Percentiles rank a stretch among this genome's conserved stretches.
These are phyloP conservation scores for Galerucella calmariensis DNA, from an alignment of 2,888 invertebrate genomes.

Conservation along the genomic window DNA sequence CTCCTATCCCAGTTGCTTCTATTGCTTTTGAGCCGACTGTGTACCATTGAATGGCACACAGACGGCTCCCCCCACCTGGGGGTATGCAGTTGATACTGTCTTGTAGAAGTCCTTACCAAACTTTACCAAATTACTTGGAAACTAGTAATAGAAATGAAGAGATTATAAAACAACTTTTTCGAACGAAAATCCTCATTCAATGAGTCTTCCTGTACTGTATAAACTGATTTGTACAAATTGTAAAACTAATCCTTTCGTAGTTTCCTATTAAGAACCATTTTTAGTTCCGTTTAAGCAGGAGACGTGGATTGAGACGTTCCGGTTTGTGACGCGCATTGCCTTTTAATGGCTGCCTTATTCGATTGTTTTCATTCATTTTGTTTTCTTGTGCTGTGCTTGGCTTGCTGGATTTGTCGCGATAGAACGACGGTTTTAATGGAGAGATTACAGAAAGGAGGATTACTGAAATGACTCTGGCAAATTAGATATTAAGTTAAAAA, in stretches of 20 bases:
- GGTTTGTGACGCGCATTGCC: constrained; percentile 26
- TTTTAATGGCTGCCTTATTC: constrained; percentile 30
- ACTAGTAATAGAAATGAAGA: neutral
- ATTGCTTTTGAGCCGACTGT: no score
- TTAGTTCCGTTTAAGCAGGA: constrained; percentile 20
- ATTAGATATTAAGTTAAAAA: constrained; percentile 18
- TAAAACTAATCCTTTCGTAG: constrained; percentile 10
- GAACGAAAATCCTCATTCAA: neutral
- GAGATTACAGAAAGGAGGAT: constrained; percentile 23
- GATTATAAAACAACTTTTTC: neutral
- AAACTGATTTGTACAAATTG: constrained; percentile 10
- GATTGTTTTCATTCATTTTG: constrained; percentile 28
- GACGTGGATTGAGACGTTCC: constrained; percentile 24
- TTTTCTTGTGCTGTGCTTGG: constrained; percentile 9
- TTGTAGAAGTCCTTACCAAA: no score
- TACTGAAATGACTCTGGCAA: constrained; percentile 15
- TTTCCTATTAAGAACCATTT: constrained; percentile 22
- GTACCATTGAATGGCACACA: no score
- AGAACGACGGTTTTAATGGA: constrained; percentile 26
- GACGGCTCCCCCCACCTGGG: no score
- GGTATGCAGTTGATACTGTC: no score
- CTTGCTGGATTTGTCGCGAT: constrained; percentile 27
- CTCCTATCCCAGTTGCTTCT: no score
- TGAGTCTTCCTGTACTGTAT: neutral
- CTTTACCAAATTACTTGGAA: no score